Evolutionary conservation across 2,797 vertebrate species (phyloP), one percentile per base, ranked within the genome.

Genomic region (Thaleichthys pacificus): DNA sequence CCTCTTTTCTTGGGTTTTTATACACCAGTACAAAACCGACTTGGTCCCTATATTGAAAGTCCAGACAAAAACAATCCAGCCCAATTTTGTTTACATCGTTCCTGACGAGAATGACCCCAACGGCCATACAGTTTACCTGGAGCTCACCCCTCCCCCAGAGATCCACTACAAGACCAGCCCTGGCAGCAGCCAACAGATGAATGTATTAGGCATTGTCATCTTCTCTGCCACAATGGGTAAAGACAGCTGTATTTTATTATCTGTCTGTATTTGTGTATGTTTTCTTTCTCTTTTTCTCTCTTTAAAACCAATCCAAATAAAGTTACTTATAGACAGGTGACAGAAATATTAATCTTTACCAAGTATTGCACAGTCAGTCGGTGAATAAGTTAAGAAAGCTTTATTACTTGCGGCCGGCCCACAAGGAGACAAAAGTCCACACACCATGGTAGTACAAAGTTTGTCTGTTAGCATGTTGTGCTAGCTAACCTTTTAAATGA

Each of bases 181-280:
- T 0, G 95, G 95, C 8, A 95, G 74, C 87, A 96, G 94, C 84
- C 94, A 92, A 0, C 95, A 96, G 88, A 96, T 96, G 95, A 97
- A 97, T 0, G 96, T 97, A 7, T 82, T 97, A 6, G 96, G 96
- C 11, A 96, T 97, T 0, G 96, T 97, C 61, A 93, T 97, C 88
- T 97, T 97, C 90, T 97, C 96, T 0, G 95, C 95, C 28, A 96
- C 95, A 0, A 95, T 97, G 87, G 96, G 96, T 97, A 77, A 88
- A 87, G 30, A 7, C 49, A 61, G 14, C 17, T 56, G 24, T n/a
- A 30, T 15, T 19, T 42, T 26, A 49, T 17, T 61, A 28, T 22
- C 12, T 9, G 5, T 6, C 30, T 11, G 5, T 19, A 2, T 11
- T 62, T n/a, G 6, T 19, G 3, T 28, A 11, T 49, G 15, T 21